phyloP scores from a whole-genome alignment of 2,888 invertebrate species.

The Hoplodrina blanda region DNA sequence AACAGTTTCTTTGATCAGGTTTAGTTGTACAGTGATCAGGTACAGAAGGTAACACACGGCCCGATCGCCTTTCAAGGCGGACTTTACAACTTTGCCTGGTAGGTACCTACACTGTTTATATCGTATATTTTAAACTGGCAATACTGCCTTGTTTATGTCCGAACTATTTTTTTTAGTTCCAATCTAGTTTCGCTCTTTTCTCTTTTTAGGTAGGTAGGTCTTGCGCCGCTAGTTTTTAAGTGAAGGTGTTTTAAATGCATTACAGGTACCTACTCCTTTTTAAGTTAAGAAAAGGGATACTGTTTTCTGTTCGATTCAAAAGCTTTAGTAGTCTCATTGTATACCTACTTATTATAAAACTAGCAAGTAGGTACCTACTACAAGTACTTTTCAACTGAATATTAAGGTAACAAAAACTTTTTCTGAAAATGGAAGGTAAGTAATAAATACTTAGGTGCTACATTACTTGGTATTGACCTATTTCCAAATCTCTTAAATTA shows the following conservation, averaged over 20 bases:
- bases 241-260: background rate
- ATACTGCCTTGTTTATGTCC: slow-evolving; percentile 13
- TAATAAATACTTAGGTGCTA: too few species aligned
- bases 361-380: too few species aligned
- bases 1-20: slow-evolving; percentile 53
- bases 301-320: too few species aligned
- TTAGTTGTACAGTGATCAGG: slow-evolving; percentile 43
- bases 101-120: slow-evolving; percentile 10
- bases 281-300: too few species aligned
- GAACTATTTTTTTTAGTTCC: slow-evolving; percentile 12
- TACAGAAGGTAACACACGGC: slow-evolving; percentile 34
- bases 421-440: too few species aligned
- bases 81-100: slow-evolving; percentile 37
- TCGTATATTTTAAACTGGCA: slow-evolving; percentile 20
- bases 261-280: too few species aligned
- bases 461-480: too few species aligned
- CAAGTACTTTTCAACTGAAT: too few species aligned
- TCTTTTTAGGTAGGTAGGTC: slow-evolving; percentile 1
- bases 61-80: slow-evolving; percentile 54
- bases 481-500: too few species aligned
- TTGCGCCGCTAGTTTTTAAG: background rate
- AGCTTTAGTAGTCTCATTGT: too few species aligned
- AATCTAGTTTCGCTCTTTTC: background rate
- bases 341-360: too few species aligned
- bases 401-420: too few species aligned